These are phyloP conservation scores for Brachyalestes nurse DNA, from an alignment of 2,797 vertebrate genomes.

Conservation along the genomic window DNA sequence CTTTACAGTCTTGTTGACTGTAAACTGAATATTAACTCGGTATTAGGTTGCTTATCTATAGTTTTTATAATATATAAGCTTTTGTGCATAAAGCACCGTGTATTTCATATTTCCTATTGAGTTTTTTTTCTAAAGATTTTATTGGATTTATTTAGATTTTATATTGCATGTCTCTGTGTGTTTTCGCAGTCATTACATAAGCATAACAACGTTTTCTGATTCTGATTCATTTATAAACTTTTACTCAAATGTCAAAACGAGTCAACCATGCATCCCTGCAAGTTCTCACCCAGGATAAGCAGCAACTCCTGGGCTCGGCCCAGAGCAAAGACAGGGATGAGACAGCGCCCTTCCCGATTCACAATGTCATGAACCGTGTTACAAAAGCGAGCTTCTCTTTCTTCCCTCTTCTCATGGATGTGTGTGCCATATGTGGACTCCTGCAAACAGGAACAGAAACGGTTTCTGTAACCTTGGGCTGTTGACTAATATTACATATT, in stretches of 20 bases:
- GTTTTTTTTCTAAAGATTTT: too few relatives aligned
- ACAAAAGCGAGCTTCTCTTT: constrained; percentile 93
- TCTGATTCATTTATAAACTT: not conserved
- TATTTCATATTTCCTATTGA: too few relatives aligned
- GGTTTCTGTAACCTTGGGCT: not conserved
- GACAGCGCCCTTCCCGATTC: constrained; percentile 90
- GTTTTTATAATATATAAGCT: too few relatives aligned
- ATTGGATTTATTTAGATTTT: too few relatives aligned
- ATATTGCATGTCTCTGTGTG: too few relatives aligned
- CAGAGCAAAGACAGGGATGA: constrained; percentile 86
- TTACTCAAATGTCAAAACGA: not conserved
- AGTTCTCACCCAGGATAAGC: constrained; percentile 88
- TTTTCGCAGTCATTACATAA: too few relatives aligned
- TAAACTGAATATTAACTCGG: too few relatives aligned
- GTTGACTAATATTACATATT: too few relatives aligned
- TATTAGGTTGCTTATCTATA: too few relatives aligned
- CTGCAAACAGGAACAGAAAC: constrained; percentile 61
- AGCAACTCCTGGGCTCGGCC: constrained; percentile 94
- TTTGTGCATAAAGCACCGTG: too few relatives aligned
- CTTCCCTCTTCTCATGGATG: constrained; percentile 94
- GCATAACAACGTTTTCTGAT: too few relatives aligned
- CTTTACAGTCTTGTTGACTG: too few relatives aligned
- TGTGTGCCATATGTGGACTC: constrained; percentile 96
- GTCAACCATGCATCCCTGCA: not conserved
- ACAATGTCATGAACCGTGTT: constrained; percentile 96